Evolutionary conservation across 2,113 vertebrate genomes (phyloP), one percentile per base, ranked within the genome.

Genomic region (Silurus glanis): DNA sequence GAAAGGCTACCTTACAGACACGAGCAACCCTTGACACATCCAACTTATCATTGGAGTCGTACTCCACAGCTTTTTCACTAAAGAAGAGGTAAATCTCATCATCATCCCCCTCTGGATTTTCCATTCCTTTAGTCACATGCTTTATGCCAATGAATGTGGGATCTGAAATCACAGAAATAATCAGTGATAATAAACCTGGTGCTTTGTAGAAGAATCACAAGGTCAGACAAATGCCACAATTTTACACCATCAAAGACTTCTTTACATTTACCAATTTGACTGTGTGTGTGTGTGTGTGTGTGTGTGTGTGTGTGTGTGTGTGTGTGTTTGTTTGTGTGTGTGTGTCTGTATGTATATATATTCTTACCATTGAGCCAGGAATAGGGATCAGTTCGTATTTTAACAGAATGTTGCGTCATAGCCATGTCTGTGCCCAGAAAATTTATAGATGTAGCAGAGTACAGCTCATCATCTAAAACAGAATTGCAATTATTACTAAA

Each of bases 31-130:
- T 93, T 13, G 96, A 94, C 28, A 97, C 95, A 69, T 94, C 85
- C 69, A 95, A 87, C 80, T 95, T 95, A 83, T 88, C 94, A 91
- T 92, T 95, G 90, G 93, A 96, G 84, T 97, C 96, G 58, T 92
- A 96, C 88, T 97, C 96, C 86, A 95, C 89, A 7, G 96, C 96
- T 0, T 85, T 93, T 93, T 97, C 96, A 12, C 92, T 96, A 91
- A 97, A 96, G 94, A 97, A 97, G 75, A 97, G 85, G 90, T 96
- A 97, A 28, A 97, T 90, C 89, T 96, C 96, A 86, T 97, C 96
- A 56, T 96, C 95, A 6, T 95, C 94, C 47, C 94, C 94, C 0
- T 66, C 25, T 14, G 82, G 28, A 59, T 89, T 94, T 19, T 81
- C 74, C 8, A 91, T 6, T 64, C 95, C 94, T 87, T 96, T 94